Evolutionary conservation across 2,113 vertebrate species (phyloP).

Genomic region (Leptobrachium leishanense): DNA sequence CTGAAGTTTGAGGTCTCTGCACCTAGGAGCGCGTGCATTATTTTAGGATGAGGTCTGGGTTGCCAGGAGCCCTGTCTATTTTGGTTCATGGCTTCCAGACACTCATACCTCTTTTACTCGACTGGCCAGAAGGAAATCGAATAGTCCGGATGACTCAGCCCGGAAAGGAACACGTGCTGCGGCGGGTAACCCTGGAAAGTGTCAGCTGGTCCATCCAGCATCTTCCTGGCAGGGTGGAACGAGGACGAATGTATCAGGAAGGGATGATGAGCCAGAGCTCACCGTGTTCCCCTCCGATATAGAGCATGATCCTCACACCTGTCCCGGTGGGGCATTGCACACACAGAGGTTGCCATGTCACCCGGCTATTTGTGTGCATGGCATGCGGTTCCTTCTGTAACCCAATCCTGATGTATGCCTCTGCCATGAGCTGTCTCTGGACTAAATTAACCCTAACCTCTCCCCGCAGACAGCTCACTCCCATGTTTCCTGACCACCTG

Average conservation of each 20-base stretch:
- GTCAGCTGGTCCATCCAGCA: not conserved
- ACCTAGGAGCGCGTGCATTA: no score
- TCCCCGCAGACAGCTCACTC: not conserved
- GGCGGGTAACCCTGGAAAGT: not conserved
- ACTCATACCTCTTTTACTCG: not conserved
- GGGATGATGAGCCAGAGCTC: not conserved
- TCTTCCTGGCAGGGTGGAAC: not conserved
- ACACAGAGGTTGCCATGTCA: constrained; percentile 40
- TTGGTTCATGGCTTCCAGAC: not conserved
- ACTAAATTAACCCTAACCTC: not conserved
- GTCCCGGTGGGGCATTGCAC: not conserved
- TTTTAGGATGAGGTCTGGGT: no score
- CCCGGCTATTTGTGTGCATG: not conserved
- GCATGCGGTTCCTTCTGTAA: not conserved
- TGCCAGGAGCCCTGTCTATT: not conserved
- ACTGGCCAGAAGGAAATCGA: not conserved
- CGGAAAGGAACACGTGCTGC: not conserved
- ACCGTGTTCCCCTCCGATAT: not conserved
- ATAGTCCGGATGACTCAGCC: not conserved
- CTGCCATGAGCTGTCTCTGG: constrained; percentile 6
- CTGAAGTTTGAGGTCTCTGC: no score
- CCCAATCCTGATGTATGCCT: constrained; percentile 37
- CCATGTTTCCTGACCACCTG: no score
- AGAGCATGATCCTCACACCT: not conserved
- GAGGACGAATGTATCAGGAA: not conserved